Base-by-base conservation (phyloP, 2,797 vertebrate species). In the Eutrigla gurnardus region DNA sequence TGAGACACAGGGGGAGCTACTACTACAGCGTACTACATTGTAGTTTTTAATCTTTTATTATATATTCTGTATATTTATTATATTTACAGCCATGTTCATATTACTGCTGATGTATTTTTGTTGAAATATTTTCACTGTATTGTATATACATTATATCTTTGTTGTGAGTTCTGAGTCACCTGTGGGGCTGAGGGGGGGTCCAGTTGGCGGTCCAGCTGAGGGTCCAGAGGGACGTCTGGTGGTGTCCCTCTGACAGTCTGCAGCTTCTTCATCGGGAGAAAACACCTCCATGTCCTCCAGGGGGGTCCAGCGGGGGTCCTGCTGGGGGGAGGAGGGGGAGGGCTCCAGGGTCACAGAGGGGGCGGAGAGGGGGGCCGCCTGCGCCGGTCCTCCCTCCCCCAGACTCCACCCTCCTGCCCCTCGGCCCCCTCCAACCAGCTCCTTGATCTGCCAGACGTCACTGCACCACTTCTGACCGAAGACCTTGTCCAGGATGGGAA, bases 401-500 rank as follows among this genome's bases (percentile, higher is more conserved):
- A 33, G 55, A 3, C 70, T n/a, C 50, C 47, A 65, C 70, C 73
- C 70, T 0, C 33, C 45, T 1, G 35, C 63, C 2, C n/a, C 70
- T 1, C 47, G 62, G 0, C 40, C 71, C 0, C 47, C 68, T 0
- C 45, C 71, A 1, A 49, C 71, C 0, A 87, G 63, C 71, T 92
- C 91, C 53, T 92, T 93, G 32, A 92, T 67, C 69, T 93, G 89
- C 93, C 93, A 94, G 18, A 93, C 55, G 15, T 95, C 93, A 0
- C 90, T 90, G 88, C 93, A 94, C 94, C 93, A 95, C 85, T 93
- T 93, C 91, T 94, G 94, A n/a, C 94, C 94, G 0, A 95, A 95
- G 47, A 95, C 95, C 43, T 94, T 94, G 88, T 94, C 94, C 86
- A 95, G 81, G 73, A 95, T 94, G 7, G 94, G 95, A 6, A 94